Evolutionary conservation across 2,888 invertebrate genomes (phyloP).

Genomic region (Drosophila histrio): DNA sequence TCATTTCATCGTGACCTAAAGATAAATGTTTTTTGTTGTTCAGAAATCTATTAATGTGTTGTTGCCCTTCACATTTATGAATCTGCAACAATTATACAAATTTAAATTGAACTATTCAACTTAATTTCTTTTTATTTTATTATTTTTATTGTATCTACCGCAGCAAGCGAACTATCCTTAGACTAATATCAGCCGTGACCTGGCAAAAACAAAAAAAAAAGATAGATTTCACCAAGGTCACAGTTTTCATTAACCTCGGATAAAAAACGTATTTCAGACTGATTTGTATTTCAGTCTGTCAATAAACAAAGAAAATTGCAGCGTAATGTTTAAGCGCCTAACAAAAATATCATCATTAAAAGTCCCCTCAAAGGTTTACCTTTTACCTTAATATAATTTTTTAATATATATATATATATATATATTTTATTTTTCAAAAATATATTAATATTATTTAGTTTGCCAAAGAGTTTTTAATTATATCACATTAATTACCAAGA

Average conservation of each 20-base stretch:
- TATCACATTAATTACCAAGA: conserved; percentile 12
- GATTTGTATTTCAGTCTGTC: conserved; percentile 10
- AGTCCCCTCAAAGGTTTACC: background rate
- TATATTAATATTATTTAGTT: background rate
- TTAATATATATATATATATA: background rate
- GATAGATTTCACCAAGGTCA: conserved; percentile 9
- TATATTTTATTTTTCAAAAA: background rate
- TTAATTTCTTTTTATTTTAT: conserved; percentile 1
- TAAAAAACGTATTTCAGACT: background rate
- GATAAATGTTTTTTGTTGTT: background rate
- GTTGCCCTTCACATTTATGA: conserved; percentile 37
- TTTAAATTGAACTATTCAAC: conserved; percentile 1
- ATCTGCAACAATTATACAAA: conserved; percentile 16
- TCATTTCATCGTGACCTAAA: background rate
- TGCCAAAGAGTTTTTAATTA: conserved; percentile 10
- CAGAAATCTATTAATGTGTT: background rate
- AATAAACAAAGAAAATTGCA: conserved; percentile 13
- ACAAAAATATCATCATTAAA: background rate
- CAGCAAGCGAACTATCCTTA: conserved; percentile 40
- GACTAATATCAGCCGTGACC: conserved; percentile 38
- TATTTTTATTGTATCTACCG: background rate
- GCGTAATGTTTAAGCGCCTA: conserved; percentile 15
- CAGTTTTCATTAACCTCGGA: background rate
- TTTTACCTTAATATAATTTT: background rate
- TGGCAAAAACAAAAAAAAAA: conserved; percentile 12